These are phyloP conservation scores for Mythimna pallens DNA, from an alignment of 2,888 invertebrate species.

Conservation along the genomic window DNA sequence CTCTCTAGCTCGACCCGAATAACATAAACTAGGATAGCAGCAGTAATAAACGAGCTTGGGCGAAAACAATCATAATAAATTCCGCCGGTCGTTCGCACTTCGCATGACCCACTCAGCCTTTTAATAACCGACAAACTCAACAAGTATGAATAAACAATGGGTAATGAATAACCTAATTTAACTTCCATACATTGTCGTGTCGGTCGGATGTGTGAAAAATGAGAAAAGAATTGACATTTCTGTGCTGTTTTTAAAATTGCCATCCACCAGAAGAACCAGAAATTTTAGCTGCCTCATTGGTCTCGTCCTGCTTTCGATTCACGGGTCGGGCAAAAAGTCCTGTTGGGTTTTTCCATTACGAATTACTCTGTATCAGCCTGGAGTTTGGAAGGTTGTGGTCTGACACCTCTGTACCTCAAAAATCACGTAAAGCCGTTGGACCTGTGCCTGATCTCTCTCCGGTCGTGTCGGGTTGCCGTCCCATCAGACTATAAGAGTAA, in stretches of 20 bases:
- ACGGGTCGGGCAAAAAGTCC: no score
- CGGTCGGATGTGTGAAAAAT: neutral
- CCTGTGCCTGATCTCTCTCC: no score
- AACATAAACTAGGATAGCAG: slow-evolving; percentile 49
- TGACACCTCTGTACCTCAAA: no score
- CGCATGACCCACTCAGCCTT: slow-evolving; percentile 53
- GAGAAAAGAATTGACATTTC: neutral
- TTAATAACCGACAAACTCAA: slow-evolving; percentile 52
- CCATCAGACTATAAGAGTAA: no score
- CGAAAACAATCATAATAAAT: slow-evolving; percentile 68
- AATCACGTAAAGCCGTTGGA: no score
- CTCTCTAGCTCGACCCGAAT: slow-evolving; percentile 53
- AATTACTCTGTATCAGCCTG: no score
- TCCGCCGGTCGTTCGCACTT: slow-evolving; percentile 53
- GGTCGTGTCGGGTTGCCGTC: no score
- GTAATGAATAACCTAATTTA: slow-evolving; percentile 44
- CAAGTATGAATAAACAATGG: slow-evolving; percentile 45
- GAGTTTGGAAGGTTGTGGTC: no score
- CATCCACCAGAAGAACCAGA: no score
- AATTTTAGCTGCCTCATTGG: no score
- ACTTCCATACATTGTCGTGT: neutral
- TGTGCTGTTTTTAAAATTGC: neutral
- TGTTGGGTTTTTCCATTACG: no score
- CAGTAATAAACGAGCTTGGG: slow-evolving; percentile 54
- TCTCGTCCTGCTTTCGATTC: no score